Evolutionary conservation across 2,888 invertebrate species (phyloP), one percentile per base, ranked within the genome.

Genomic region (Urechis unicinctus): DNA sequence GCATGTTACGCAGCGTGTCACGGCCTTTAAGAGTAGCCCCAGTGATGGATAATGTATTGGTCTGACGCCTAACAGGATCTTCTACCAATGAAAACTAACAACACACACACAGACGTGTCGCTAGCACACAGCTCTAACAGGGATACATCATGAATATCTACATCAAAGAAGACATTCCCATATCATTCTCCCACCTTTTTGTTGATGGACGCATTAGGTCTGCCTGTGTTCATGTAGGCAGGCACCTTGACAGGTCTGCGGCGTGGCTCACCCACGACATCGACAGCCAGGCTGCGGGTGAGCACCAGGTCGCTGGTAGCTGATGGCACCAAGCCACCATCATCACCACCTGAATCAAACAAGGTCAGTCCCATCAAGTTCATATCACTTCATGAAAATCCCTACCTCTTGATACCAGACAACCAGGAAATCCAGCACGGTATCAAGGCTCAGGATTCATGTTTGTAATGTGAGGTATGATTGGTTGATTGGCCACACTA

Each of bases 21-120:
- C 65, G 62, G 21, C 74, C 72, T 46, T 67, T 64, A 1, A 60
- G 26, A 5, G 70, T 66, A 9, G 73, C 72, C n/a, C 77, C 77
- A 36, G 68, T 69, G 9, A 68, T 57, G 13, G 72, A 60, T 3
- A 72, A 67, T 50, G 71, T 75, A 51, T 68, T 68, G 21, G 71
- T 67, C 48, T 68, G 67, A 5, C 76, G 65, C 24, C 74, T 64
- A 0, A 77, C 75, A 6, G 73, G 71, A 21, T 74, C 76, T 58
- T 78, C 77, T 21, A 74, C 63, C 21, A 58, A 56, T 13, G 62
- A 58, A 57, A 68, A 76, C 73, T 75, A 42, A 17, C 30, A 22
- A 54, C 25, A 52, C 30, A 50, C n/a, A n/a, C n/a, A 36, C 36
- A 50, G 25, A 22, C 5, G 6, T 21, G 9, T 41, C 25, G 9